phyloP scores from a whole-genome alignment of 2,888 invertebrate species.

The Polia nebulosa region DNA sequence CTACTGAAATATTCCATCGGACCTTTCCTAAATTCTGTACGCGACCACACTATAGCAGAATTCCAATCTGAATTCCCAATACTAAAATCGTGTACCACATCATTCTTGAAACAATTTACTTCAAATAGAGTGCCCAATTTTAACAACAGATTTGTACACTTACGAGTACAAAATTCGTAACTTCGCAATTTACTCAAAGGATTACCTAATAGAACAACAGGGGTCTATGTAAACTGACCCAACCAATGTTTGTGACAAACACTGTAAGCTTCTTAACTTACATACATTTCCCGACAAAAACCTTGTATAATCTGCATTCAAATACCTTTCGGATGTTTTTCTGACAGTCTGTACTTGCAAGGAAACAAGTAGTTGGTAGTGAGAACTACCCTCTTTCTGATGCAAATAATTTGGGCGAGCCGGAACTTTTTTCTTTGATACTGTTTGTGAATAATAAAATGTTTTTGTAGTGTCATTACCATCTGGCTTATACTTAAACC shows the following conservation, averaged over 20 bases:
- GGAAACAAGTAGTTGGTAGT: slow-evolving; percentile 75
- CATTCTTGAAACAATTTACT: neutral
- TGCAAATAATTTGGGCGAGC: slow-evolving; percentile 83
- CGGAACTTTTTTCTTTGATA: slow-evolving; percentile 74
- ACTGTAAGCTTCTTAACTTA: slow-evolving; percentile 50
- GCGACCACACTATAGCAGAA: slow-evolving; percentile 25
- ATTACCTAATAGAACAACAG: slow-evolving; percentile 27
- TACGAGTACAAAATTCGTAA: no score
- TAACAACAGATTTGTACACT: neutral
- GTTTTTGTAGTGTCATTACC: slow-evolving; percentile 73
- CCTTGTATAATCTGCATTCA: slow-evolving; percentile 75
- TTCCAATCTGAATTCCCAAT: slow-evolving; percentile 18
- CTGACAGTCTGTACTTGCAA: slow-evolving; percentile 65
- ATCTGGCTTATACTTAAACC: slow-evolving; percentile 52
- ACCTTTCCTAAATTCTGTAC: slow-evolving; percentile 36
- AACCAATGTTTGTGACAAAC: slow-evolving; percentile 39
- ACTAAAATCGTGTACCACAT: neutral
- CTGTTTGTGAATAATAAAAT: slow-evolving; percentile 81
- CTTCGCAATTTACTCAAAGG: neutral
- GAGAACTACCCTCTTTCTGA: slow-evolving; percentile 77
- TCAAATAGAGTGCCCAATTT: slow-evolving; percentile 1
- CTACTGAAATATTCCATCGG: slow-evolving; percentile 34
- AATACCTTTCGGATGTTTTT: slow-evolving; percentile 78
- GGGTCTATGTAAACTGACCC: slow-evolving; percentile 28
- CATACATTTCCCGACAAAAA: slow-evolving; percentile 57